Percentiles rank a stretch among this genome's conserved stretches.
These are phyloP conservation scores for Athripsodes cinereus DNA, from an alignment of 2,888 invertebrate species.

Conservation along the genomic window DNA sequence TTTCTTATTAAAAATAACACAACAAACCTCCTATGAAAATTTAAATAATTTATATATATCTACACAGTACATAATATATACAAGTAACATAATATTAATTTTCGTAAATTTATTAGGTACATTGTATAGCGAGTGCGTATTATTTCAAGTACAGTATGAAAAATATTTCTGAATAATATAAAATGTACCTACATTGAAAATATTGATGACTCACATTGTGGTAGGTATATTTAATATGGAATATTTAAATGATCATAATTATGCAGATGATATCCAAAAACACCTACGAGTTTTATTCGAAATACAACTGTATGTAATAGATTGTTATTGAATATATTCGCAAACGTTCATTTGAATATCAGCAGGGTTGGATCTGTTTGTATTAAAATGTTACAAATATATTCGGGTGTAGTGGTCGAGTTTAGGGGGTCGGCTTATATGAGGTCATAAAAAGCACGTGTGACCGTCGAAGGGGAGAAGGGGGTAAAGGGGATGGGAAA, in stretches of 20 bases:
- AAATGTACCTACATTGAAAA: no score
- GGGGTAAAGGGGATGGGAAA: neutral
- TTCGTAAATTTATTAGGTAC: no score
- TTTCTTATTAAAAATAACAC: no score
- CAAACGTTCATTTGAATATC: neutral
- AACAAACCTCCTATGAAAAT: no score
- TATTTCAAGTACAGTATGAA: no score
- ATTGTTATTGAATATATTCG: neutral
- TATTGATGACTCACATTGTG: no score
- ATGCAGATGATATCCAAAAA: neutral
- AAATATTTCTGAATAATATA: no score
- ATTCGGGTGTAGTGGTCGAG: conserved; percentile 16
- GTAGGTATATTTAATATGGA: no score
- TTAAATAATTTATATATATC: no score
- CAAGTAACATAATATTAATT: no score
- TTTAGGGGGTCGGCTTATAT: conserved; percentile 20
- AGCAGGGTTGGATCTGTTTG: conserved; percentile 2
- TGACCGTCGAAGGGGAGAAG: conserved; percentile 17
- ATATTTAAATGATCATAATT: neutral
- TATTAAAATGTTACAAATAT: neutral
- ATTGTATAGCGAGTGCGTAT: no score
- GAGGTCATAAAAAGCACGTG: conserved; percentile 28
- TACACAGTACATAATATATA: no score
- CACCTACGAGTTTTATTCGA: neutral
- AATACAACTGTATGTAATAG: neutral